Evolutionary conservation across 2,113 vertebrate species (phyloP), one percentile per base, ranked within the genome.

Genomic region (Arenaria interpres): DNA sequence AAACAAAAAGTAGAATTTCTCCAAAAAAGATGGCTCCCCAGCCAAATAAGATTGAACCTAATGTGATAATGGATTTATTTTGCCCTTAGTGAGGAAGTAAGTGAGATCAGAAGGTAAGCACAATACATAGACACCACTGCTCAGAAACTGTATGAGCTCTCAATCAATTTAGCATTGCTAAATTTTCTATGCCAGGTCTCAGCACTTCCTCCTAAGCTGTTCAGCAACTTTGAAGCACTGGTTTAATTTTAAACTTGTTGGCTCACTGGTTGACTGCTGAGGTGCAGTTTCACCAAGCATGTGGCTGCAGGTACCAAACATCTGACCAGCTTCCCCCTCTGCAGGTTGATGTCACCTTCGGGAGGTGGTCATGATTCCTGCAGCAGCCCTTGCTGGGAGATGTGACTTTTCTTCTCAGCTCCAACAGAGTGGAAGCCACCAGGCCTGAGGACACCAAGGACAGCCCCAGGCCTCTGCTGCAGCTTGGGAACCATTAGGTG

Each of bases 221-320:
- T 90, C 75, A 86, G 67, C 63, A 66, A 27, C 46, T 72, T 50
- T 25, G 73, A 78, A 90, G 22, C 50, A 54, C 10, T 10, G 24
- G 15, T 50, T 71, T 85, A 37, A 73, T 83, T 72, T 88, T 54
- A 64, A 85, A 45, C 21, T 45, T 54, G 1, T 7, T 59, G 32
- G 11, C 32, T 91, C 60, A 30, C 73, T 13, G 64, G 45, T 68
- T 63, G 83, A 33, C 72, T 54, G 41, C 46, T 50, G 69, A 89
- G 41, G 18, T 54, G 48, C 22, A 32, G 18, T 51, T 73, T 33
- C 48, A 63, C 7, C 33, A 11, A n/a, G 11, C 1, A 1, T 0
- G 0, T 50, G 39, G 75, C 30, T 0, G 0, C 56, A 59, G 51
- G 12, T 23, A 8, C 25, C 53, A 60, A 32, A 46, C n/a, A 16